Evolutionary conservation across 2,888 invertebrate species (phyloP), one percentile per base, ranked within the genome.

Genomic region (Nomada fabriciana): DNA sequence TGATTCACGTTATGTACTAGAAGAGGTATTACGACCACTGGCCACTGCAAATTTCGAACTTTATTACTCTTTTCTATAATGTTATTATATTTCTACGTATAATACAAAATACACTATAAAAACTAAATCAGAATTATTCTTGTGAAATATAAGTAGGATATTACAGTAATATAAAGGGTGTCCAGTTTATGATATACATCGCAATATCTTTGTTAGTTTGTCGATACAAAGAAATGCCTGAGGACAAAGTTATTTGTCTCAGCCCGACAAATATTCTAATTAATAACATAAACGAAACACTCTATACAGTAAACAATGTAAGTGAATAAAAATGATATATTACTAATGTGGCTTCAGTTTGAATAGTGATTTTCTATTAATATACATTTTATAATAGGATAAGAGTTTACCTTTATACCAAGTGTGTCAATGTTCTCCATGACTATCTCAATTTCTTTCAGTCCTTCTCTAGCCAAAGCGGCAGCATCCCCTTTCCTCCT

Each of bases 371-470:
- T 36, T 57, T 25, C 9, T 61, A 43, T 43, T 43, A 25, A 25
- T 25, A 64, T 50, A 2, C 3, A n/a, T 29, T 65, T 25, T 29
- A 50, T 29, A 42, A 53, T 11, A 42, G 10, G 7, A 25, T 18
- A 59, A 43, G 2, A 65, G 23, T 55, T 55, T 88, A 97, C 97
- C 92, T 96, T 96, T 10, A 97, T 96, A 0, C 98, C 98, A 67
- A 98, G 94, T 50, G 96, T 95, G 89, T 96, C 96, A 0, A 97
- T 96, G 91, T 97, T 95, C 42, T 95, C 95, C 29, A 96, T 96
- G 2, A 98, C 96, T 0, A 95, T 94, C 89, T 98, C 97, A 78
- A 99, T 94, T 84, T 98, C 97, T 55, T 96, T 94, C 0, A 98
- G 92, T 0, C 97, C 98, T 80, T 96, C 95, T 73, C 96, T 96